Percentiles rank a stretch among this genome's conserved stretches.
Evolutionary conservation across 2,888 invertebrate genomes (phyloP).

Genomic region (Ectemnius cavifrons): DNA sequence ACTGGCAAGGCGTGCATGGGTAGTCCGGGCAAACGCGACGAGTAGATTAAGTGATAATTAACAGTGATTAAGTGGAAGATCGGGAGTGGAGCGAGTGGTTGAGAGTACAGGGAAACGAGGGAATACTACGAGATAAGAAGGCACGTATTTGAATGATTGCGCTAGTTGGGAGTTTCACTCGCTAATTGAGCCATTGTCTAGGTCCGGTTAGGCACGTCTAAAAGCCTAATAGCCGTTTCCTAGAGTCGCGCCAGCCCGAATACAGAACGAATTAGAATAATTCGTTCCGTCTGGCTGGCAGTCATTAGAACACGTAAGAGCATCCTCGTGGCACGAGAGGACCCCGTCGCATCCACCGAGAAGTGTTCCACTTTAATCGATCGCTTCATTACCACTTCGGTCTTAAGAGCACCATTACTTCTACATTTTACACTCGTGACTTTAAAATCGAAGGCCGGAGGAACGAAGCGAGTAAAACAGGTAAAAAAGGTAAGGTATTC

Average conservation of each 20-base stretch:
- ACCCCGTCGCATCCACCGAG: constrained; percentile 7
- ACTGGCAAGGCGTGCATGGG: too few species aligned
- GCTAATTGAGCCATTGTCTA: constrained; percentile 64
- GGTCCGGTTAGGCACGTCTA: constrained; percentile 64
- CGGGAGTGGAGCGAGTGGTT: neutral
- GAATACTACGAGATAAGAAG: constrained; percentile 5
- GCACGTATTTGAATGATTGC: constrained; percentile 36
- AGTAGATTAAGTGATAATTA: too few species aligned
- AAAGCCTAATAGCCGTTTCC: constrained; percentile 68
- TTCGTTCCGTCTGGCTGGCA: constrained; percentile 69
- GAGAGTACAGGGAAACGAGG: neutral
- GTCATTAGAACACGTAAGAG: constrained; percentile 48
- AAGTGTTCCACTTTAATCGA: constrained; percentile 33
- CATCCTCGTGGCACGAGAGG: neutral
- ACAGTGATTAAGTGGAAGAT: too few species aligned
- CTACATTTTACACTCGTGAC: neutral
- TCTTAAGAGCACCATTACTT: constrained; percentile 5
- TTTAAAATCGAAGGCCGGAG: neutral
- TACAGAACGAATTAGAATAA: constrained; percentile 72
- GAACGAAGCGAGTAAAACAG: neutral
- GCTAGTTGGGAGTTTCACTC: constrained; percentile 43
- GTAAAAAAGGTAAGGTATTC: constrained; percentile 26
- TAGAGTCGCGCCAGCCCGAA: constrained; percentile 68
- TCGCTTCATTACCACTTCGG: neutral
- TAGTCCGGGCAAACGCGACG: too few species aligned